phyloP scores from a whole-genome alignment of 2,113 vertebrate genomes.

The Bos javanicus region DNA sequence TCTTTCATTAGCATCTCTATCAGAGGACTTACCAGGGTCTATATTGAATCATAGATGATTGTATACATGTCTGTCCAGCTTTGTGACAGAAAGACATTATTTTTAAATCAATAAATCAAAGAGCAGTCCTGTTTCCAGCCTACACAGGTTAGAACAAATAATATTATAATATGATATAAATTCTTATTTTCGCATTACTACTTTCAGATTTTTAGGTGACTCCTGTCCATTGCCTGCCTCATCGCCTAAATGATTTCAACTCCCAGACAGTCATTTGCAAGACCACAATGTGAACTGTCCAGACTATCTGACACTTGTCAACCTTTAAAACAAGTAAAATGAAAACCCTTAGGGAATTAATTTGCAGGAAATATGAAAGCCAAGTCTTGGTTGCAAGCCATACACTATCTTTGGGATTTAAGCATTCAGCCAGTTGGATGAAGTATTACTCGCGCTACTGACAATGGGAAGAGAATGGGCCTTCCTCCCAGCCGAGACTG shows the following conservation, averaged over 20 bases:
- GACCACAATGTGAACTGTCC: background rate
- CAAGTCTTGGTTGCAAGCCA: constrained; percentile 52
- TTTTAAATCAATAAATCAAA: constrained; percentile 14
- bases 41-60: background rate
- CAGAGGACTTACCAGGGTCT: background rate
- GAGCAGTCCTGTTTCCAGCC: background rate
- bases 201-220: background rate
- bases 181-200: background rate
- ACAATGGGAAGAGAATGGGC: constrained; percentile 62
- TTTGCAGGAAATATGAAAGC: constrained; percentile 52
- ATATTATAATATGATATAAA: background rate
- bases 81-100: background rate
- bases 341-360: constrained; percentile 38
- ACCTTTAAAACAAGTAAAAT: constrained; percentile 43
- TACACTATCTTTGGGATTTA: constrained; percentile 60
- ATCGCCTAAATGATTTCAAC: background rate
- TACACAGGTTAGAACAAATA: background rate
- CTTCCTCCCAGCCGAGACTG: constrained; percentile 66
- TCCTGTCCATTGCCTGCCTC: background rate
- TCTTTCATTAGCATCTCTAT: background rate
- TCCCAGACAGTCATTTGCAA: background rate
- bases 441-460: constrained; percentile 68
- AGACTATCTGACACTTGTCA: background rate
- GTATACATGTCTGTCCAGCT: background rate
- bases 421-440: constrained; percentile 34